Evolutionary conservation across 2,797 vertebrate species (phyloP).

Genomic region (Gambusia yucatana): DNA sequence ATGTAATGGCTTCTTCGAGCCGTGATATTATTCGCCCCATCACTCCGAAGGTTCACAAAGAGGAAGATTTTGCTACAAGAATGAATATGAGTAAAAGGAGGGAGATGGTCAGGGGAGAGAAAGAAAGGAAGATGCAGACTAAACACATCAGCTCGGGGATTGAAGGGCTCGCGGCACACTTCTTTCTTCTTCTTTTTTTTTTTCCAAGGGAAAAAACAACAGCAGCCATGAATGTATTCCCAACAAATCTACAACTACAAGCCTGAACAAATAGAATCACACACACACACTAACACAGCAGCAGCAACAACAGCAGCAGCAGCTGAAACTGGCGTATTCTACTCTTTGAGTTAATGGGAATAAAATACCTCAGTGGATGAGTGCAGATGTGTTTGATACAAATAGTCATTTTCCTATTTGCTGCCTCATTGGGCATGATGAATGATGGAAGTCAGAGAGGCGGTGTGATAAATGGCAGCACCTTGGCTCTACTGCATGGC

Average conservation of each 20-base stretch:
- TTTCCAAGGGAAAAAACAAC: slow-evolving; percentile 62
- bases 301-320: slow-evolving; percentile 78
- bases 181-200: slow-evolving; percentile 29
- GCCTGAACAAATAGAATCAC: slow-evolving; percentile 91
- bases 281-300: slow-evolving; percentile 64
- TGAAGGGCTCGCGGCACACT: slow-evolving; percentile 62
- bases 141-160: slow-evolving; percentile 61
- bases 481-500: slow-evolving; percentile 99
- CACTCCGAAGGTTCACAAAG: slow-evolving; percentile 71
- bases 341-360: slow-evolving; percentile 99
- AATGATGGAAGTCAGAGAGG: slow-evolving; percentile 99
- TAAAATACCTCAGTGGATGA: slow-evolving; percentile 99
- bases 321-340: slow-evolving; percentile 99
- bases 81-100: slow-evolving; percentile 49
- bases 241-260: slow-evolving; percentile 93
- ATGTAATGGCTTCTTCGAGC: slow-evolving; percentile 93
- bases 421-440: slow-evolving; percentile 99
- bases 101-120: slow-evolving; percentile 56
- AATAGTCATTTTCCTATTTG: slow-evolving; percentile 99
- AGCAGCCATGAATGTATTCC: slow-evolving; percentile 88
- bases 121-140: slow-evolving; percentile 35
- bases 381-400: slow-evolving; percentile 99
- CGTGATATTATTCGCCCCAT: slow-evolving; percentile 83
- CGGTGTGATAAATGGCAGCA: slow-evolving; percentile 99
- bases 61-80: slow-evolving; percentile 57